Conservation (phyloP, 2,797 vertebrate species). For the Rhinella marina region DNA sequence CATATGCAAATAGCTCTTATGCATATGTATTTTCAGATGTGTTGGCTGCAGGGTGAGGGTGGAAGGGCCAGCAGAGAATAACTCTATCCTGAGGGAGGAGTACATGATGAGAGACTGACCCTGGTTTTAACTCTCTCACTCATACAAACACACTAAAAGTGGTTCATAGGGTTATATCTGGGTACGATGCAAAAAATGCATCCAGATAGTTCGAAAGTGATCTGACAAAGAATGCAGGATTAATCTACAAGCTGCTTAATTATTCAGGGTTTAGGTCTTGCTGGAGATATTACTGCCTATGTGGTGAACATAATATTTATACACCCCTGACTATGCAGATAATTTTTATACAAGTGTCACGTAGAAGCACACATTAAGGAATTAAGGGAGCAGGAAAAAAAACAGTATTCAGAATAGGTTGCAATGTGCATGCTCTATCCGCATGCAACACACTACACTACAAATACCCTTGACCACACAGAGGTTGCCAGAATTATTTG, state of each 20-base stretch:
- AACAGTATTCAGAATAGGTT: too few relatives aligned
- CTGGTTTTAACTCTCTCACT: slow-evolving; percentile 54
- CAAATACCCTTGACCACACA: background rate
- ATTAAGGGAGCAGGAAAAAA: too few relatives aligned
- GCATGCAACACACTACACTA: too few relatives aligned
- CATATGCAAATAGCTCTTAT: slow-evolving; percentile 60
- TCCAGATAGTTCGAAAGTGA: background rate
- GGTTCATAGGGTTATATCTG: background rate
- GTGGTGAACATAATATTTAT: background rate
- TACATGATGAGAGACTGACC: slow-evolving; percentile 48
- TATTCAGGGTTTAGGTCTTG: background rate
- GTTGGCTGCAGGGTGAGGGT: slow-evolving; percentile 59
- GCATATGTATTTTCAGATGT: slow-evolving; percentile 63
- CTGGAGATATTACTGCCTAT: background rate
- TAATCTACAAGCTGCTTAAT: background rate
- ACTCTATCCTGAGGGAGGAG: slow-evolving; percentile 51
- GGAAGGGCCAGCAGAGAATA: slow-evolving; percentile 60
- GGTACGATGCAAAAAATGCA: background rate
- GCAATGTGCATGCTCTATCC: too few relatives aligned
- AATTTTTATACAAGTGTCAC: too few relatives aligned
- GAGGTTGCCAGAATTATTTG: background rate
- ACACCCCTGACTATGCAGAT: background rate
- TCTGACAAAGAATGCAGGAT: background rate
- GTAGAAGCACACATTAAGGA: too few relatives aligned
- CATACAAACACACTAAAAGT: slow-evolving; percentile 18